Evolutionary conservation across 1,140 invertebrate species (phyloP).

Genomic region (Diploscapter pachys): DNA sequence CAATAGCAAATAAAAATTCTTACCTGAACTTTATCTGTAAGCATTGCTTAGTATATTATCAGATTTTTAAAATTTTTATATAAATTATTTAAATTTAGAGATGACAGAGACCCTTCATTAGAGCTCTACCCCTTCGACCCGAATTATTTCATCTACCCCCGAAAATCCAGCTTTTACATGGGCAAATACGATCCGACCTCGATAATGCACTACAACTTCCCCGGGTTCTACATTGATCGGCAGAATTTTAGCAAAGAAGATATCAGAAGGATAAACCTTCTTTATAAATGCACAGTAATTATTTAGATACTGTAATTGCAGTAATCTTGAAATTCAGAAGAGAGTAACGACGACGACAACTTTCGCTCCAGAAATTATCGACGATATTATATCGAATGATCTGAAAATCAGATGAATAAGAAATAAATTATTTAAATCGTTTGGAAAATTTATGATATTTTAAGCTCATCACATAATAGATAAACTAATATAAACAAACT

Average conservation of each 20-base stretch:
- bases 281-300: conserved; percentile 22
- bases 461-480: not conserved
- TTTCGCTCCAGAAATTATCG: too few species aligned
- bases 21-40: too few species aligned
- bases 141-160: conserved; percentile 30
- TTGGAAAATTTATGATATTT: not conserved
- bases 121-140: conserved; percentile 12
- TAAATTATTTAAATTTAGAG: conserved; percentile 6
- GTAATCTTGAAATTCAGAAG: too few species aligned
- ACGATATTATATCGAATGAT: too few species aligned
- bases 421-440: too few species aligned
- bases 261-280: conserved; percentile 19
- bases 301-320: too few species aligned
- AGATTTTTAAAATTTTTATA: not conserved
- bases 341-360: too few species aligned
- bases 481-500: not conserved
- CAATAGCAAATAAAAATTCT: too few species aligned
- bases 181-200: conserved; percentile 25
- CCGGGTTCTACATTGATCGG: conserved; percentile 11
- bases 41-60: too few species aligned
- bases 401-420: too few species aligned
- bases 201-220: conserved; percentile 34
- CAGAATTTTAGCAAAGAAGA: conserved; percentile 18
- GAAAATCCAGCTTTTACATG: conserved; percentile 23
- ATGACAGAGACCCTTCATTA: conserved; percentile 27